Evolutionary conservation across 2,888 invertebrate species (phyloP).

Genomic region (Macropis europaea): DNA sequence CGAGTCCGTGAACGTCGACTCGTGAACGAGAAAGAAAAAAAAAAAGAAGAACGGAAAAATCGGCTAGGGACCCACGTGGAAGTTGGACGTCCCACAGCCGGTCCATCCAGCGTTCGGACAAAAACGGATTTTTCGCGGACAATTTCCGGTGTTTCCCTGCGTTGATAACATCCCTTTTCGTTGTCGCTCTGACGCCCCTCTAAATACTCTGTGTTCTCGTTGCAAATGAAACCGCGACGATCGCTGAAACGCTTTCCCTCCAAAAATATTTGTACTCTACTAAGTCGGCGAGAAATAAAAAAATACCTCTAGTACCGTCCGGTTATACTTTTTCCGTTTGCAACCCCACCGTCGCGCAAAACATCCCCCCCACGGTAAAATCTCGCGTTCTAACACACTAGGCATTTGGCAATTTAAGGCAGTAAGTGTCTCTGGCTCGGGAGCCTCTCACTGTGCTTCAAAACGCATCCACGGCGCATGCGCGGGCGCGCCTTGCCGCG

Average conservation of each 20-base stretch:
- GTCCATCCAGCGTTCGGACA: constrained; percentile 57
- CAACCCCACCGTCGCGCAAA: background rate
- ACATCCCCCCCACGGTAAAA: background rate
- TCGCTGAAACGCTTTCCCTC: constrained; percentile 22
- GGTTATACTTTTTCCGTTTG: background rate
- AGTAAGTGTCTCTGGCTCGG: constrained; percentile 57
- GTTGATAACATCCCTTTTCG: background rate
- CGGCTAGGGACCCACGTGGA: background rate
- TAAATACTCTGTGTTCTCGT: constrained; percentile 4
- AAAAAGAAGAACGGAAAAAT: background rate
- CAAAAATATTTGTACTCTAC: constrained; percentile 47
- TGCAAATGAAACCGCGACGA: constrained; percentile 6
- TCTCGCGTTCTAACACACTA: constrained; percentile 52
- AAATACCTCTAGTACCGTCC: background rate
- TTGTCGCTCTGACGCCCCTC: background rate
- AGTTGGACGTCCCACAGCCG: no score
- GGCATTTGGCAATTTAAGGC: constrained; percentile 76
- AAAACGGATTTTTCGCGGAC: constrained; percentile 69
- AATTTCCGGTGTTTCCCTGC: background rate
- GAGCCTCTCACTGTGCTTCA: constrained; percentile 26
- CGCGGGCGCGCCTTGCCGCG: constrained; percentile 10
- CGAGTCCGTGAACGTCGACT: constrained; percentile 11
- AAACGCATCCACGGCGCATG: constrained; percentile 25
- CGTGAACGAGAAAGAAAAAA: constrained; percentile 17
- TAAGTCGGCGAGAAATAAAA: constrained; percentile 16